Evolutionary conservation across 2,888 invertebrate species (phyloP).

Genomic region (Melieria picta): DNA sequence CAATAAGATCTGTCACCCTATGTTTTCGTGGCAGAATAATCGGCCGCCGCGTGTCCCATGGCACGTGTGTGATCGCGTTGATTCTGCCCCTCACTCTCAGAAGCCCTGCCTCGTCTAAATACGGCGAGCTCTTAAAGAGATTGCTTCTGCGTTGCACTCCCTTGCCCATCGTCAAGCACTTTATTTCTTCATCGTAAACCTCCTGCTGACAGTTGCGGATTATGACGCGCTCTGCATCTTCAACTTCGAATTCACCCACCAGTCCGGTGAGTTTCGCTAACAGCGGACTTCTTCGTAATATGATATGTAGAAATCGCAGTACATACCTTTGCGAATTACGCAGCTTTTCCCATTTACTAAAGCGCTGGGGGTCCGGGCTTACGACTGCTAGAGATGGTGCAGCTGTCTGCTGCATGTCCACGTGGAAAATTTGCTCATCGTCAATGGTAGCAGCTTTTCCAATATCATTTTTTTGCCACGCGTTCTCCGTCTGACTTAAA

Average conservation of each 20-base stretch:
- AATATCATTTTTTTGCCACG: neutral
- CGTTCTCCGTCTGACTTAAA: neutral
- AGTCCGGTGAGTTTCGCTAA: too few relatives aligned
- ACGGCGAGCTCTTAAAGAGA: conserved; percentile 1
- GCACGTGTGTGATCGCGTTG: too few relatives aligned
- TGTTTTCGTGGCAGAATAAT: neutral
- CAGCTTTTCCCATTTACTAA: conserved; percentile 3
- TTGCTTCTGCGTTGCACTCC: neutral
- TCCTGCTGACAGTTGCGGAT: neutral
- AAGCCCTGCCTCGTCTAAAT: neutral
- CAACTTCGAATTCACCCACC: too few relatives aligned
- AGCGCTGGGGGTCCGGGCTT: neutral
- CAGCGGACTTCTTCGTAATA: neutral
- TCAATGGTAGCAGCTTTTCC: neutral
- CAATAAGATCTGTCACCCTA: neutral
- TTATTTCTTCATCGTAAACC: neutral
- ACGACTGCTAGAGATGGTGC: too few relatives aligned
- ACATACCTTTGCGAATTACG: neutral
- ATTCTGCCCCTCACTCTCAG: neutral
- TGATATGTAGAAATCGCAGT: neutral
- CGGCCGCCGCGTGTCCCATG: neutral
- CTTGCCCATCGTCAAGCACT: neutral
- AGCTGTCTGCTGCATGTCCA: too few relatives aligned
- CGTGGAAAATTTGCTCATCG: too few relatives aligned
- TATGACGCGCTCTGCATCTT: neutral